Conservation (phyloP, 1,140 invertebrate species). For the Papilio helenus region DNA sequence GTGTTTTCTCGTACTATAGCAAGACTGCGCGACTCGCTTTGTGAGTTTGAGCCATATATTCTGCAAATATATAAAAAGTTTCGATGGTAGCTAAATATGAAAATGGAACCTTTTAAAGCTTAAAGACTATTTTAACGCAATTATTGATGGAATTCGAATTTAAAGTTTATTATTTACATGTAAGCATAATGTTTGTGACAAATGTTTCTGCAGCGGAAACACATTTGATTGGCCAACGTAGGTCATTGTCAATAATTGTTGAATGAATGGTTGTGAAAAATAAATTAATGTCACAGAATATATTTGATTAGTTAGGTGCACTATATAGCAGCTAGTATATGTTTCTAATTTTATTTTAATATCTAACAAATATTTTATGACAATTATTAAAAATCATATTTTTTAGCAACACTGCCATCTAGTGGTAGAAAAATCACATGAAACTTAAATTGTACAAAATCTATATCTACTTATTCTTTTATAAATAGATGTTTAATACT, state of each 20-base stretch:
- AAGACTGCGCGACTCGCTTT: background rate
- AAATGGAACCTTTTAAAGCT: background rate
- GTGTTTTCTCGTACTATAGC: background rate
- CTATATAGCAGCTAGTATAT: background rate
- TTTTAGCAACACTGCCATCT: slow-evolving; percentile 14
- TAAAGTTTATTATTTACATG: too few species aligned
- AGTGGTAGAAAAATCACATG: background rate
- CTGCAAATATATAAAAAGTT: background rate
- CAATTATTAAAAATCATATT: background rate
- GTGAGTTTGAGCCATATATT: background rate
- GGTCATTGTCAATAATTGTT: background rate
- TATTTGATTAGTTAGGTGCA: background rate
- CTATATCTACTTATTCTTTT: background rate
- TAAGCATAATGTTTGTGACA: background rate
- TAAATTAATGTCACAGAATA: slow-evolving; percentile 1
- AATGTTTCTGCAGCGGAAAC: background rate
- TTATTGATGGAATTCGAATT: background rate
- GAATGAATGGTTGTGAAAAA: slow-evolving; percentile 22
- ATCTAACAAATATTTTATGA: slow-evolving; percentile 2
- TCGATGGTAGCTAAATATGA: background rate
- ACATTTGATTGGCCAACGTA: background rate
- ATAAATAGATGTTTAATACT: background rate
- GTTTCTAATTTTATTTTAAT: background rate
- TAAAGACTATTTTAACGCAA: background rate
- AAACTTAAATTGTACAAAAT: slow-evolving; percentile 15